Evolutionary conservation across 2,888 invertebrate genomes (phyloP).

Genomic region (Trimorus sp.): DNA sequence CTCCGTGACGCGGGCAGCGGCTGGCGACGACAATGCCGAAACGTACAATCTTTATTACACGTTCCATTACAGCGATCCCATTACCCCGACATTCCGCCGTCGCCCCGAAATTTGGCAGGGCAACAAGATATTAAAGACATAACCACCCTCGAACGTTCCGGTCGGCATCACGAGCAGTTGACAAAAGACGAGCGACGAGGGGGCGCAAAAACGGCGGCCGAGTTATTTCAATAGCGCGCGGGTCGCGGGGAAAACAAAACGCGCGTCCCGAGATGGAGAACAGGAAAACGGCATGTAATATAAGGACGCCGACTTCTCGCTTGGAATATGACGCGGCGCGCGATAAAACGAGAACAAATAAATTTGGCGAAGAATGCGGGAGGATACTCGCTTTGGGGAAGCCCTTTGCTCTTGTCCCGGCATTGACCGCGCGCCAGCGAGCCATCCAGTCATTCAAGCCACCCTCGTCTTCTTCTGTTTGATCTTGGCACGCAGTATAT

Average conservation of each 20-base stretch:
- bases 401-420: conserved; percentile 63
- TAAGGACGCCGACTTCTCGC: conserved; percentile 42
- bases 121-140: conserved; percentile 57
- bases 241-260: conserved; percentile 22
- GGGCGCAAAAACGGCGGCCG: conserved; percentile 28
- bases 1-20: not conserved
- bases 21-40: conserved; percentile 31
- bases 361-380: conserved; percentile 67
- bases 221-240: conserved; percentile 38
- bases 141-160: conserved; percentile 42
- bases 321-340: conserved; percentile 45
- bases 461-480: conserved; percentile 79
- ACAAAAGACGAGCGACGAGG: conserved; percentile 43
- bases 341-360: conserved; percentile 67
- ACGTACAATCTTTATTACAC: conserved; percentile 48
- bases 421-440: conserved; percentile 67
- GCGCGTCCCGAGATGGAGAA: conserved; percentile 32
- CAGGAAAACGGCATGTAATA: conserved; percentile 46
- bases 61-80: conserved; percentile 43
- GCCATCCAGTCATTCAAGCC: conserved; percentile 69
- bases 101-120: conserved; percentile 39
- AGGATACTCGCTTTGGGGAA: conserved; percentile 61
- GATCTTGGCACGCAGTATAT: conserved; percentile 81
- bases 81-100: conserved; percentile 37
- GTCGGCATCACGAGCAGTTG: conserved; percentile 26